A percentile compares a stretch with the other conserved stretches of the same genome.
phyloP scores from a whole-genome alignment of 2,797 vertebrate species.

The Notolabrus celidotus region DNA sequence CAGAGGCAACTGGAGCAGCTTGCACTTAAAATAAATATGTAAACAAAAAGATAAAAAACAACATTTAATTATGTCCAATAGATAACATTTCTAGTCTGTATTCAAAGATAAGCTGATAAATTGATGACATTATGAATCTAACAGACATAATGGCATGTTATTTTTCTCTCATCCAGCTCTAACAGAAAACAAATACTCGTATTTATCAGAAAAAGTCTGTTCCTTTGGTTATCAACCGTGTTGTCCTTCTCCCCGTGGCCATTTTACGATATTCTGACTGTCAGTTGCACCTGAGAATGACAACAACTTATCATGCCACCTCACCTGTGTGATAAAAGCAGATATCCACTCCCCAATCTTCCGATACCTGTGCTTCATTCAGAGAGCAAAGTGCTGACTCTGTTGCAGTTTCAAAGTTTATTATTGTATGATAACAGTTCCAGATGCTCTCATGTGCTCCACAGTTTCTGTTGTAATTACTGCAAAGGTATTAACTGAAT shows the following conservation, averaged over 20 bases:
- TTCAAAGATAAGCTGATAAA: neutral
- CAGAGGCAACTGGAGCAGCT: too few relatives aligned
- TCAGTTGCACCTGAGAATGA: constrained; percentile 14
- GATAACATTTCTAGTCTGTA: neutral
- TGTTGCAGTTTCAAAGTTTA: constrained; percentile 35
- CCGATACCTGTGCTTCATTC: constrained; percentile 29
- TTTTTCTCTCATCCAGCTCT: neutral
- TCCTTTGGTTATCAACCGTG: constrained; percentile 16
- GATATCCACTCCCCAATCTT: constrained; percentile 15
- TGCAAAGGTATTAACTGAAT: constrained; percentile 37
- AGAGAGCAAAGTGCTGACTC: constrained; percentile 40
- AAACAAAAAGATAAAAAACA: too few relatives aligned
- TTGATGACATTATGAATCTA: neutral
- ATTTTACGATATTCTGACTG: constrained; percentile 18
- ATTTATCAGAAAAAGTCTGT: constrained; percentile 3
- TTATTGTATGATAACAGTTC: constrained; percentile 51
- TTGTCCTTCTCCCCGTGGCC: constrained; percentile 4
- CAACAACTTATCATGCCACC: constrained; percentile 9
- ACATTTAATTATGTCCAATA: too few relatives aligned
- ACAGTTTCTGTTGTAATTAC: constrained; percentile 48
- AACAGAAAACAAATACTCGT: constrained; percentile 2
- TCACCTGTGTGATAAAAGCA: constrained; percentile 37
- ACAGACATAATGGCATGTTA: neutral
- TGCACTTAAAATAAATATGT: too few relatives aligned
- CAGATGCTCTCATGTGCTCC: constrained; percentile 53